Conservation (phyloP, 2,888 invertebrate species). For the Dynastes maya region DNA sequence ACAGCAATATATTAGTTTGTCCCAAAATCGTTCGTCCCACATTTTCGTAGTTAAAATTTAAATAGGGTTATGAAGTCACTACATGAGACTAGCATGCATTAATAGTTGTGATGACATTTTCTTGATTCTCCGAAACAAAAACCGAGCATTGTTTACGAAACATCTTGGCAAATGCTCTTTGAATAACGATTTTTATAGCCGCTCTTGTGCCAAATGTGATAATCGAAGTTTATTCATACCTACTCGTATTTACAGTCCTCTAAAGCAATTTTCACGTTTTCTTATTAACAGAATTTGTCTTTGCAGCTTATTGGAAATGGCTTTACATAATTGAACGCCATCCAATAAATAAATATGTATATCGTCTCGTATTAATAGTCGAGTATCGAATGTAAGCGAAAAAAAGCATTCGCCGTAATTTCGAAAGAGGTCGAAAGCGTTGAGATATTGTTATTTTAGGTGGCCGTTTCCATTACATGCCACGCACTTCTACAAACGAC, state of each 20-base stretch:
- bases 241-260: not conserved
- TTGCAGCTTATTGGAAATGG: not conserved
- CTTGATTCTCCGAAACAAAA: too few relatives aligned
- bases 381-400: not conserved
- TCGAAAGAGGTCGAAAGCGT: conserved; percentile 5
- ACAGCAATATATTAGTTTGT: too few relatives aligned
- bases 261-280: not conserved
- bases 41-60: too few relatives aligned
- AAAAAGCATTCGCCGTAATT: conserved; percentile 5
- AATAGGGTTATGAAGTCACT: too few relatives aligned
- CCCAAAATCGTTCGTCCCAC: too few relatives aligned
- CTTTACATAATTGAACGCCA: conserved; percentile 1
- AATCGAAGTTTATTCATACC: not conserved
- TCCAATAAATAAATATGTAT: conserved; percentile 7
- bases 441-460: conserved; percentile 32
- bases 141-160: not conserved
- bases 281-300: not conserved
- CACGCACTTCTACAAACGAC: conserved; percentile 10
- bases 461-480: conserved; percentile 34
- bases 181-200: not conserved
- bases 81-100: too few relatives aligned
- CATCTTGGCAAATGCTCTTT: not conserved
- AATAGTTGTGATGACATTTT: too few relatives aligned
- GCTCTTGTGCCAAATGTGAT: conserved; percentile 7
- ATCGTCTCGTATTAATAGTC: not conserved